Percentiles rank a stretch among this genome's conserved stretches.
These are phyloP conservation scores for Dendronephthya gigantea DNA, from an alignment of 64 coral and sea anemone genomes.

Conservation along the genomic window DNA sequence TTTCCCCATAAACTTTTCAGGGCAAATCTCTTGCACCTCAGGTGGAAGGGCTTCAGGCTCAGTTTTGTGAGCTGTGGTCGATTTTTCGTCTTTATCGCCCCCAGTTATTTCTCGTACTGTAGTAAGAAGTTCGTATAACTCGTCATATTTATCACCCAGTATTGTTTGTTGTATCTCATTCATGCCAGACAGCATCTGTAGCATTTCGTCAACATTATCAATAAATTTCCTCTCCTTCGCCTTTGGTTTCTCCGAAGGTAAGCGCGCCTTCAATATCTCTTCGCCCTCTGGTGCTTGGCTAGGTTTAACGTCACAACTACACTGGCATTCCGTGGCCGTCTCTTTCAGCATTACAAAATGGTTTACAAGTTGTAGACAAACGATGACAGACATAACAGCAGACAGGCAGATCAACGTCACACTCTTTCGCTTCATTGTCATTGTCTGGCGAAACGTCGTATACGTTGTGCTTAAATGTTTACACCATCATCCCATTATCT, in stretches of 20 bases:
- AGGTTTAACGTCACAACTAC: not conserved
- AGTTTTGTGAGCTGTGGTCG: too few species aligned
- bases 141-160: not conserved
- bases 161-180: not conserved
- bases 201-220: not conserved
- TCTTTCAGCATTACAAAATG: slow-evolving; percentile 46
- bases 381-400: slow-evolving; percentile 16
- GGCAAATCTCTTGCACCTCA: slow-evolving; percentile 56
- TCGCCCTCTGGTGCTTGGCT: not conserved
- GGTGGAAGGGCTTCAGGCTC: not conserved
- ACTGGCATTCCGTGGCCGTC: not conserved
- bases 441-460: too few species aligned
- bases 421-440: not conserved
- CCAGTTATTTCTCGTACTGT: not conserved
- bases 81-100: too few species aligned
- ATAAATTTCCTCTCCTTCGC: not conserved
- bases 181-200: not conserved
- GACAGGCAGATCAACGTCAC: not conserved
- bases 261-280: not conserved
- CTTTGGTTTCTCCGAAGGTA: too few species aligned
- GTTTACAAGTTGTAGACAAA: slow-evolving; percentile 47
- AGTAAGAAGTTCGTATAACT: not conserved
- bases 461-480: too few species aligned
- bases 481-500: too few species aligned
- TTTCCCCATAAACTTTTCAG: slow-evolving; percentile 72